These are phyloP conservation scores for Sicus ferrugineus DNA, from an alignment of 2,888 invertebrate species.

Conservation along the genomic window DNA sequence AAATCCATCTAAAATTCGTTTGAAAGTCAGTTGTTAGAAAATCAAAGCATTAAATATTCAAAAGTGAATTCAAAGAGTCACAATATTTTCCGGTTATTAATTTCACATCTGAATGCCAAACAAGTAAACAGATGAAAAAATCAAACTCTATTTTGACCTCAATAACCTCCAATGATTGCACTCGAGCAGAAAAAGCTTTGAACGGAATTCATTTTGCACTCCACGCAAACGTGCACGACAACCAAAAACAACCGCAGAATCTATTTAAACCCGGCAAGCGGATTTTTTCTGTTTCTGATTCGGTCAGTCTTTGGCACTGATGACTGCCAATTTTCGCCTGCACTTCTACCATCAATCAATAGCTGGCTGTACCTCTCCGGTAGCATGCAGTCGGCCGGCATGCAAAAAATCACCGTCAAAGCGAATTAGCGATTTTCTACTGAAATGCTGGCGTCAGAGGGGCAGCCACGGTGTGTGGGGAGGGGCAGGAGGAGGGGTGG, in stretches of 20 bases:
- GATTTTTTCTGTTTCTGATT: background rate
- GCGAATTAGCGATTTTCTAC: conserved; percentile 33
- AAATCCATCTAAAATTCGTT: no score
- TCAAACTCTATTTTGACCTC: background rate
- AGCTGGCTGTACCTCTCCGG: conserved; percentile 4
- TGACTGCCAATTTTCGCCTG: background rate
- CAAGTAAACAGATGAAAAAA: background rate
- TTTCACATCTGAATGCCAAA: background rate
- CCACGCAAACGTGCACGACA: conserved; percentile 17
- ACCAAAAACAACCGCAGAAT: conserved; percentile 1
- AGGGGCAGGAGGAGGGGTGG: background rate
- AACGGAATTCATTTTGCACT: conserved; percentile 19
- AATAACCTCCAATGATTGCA: background rate
- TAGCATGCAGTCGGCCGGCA: background rate
- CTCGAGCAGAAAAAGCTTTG: background rate
- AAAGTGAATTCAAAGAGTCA: no score
- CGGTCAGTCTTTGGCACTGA: background rate
- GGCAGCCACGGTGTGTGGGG: background rate
- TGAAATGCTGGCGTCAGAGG: background rate
- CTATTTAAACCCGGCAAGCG: conserved; percentile 15
- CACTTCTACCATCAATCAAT: background rate
- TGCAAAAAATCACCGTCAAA: conserved; percentile 36
- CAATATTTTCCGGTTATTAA: conserved; percentile 31
- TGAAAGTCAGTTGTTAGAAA: no score
- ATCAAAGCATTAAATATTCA: no score